Conservation (phyloP, 1,140 invertebrate species). For the Hesperophylax magnus region DNA sequence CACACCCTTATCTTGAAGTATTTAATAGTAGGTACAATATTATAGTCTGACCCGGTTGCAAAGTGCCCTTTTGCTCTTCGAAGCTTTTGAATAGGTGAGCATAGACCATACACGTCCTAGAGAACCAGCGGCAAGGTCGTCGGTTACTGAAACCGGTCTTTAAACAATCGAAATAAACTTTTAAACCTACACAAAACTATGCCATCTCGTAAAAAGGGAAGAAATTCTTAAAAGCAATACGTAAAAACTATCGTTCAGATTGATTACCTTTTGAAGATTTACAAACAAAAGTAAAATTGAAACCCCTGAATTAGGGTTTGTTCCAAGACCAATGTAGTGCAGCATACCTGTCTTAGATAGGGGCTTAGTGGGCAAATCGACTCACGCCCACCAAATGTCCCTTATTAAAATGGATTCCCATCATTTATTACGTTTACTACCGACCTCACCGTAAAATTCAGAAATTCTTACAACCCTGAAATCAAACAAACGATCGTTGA, state of each 20-base stretch:
- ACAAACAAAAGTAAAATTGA: too few relatives aligned
- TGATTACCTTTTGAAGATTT: too few relatives aligned
- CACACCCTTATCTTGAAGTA: not conserved
- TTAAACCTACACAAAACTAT: not conserved
- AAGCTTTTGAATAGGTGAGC: not conserved
- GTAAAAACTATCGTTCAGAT: too few relatives aligned
- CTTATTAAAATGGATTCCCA: conserved; percentile 1
- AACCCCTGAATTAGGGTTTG: not conserved
- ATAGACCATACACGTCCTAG: conserved; percentile 19
- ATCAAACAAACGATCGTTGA: too few relatives aligned
- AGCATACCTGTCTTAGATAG: conserved; percentile 11
- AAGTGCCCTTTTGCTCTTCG: not conserved
- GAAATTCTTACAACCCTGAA: too few relatives aligned
- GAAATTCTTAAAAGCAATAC: not conserved
- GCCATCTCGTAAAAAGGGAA: not conserved
- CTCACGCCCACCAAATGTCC: conserved; percentile 12
- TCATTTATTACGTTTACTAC: conserved; percentile 1
- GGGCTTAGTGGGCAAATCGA: conserved; percentile 2
- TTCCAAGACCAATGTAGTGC: not conserved
- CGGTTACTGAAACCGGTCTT: conserved; percentile 8
- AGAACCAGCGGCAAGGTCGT: conserved; percentile 25
- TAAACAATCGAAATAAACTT: not conserved
- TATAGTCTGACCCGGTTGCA: not conserved
- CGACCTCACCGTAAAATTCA: too few relatives aligned
- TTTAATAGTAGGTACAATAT: not conserved